Evolutionary conservation across 2,113 vertebrate species (phyloP), one percentile per base, ranked within the genome.

Genomic region (Hippocampus abdominalis): DNA sequence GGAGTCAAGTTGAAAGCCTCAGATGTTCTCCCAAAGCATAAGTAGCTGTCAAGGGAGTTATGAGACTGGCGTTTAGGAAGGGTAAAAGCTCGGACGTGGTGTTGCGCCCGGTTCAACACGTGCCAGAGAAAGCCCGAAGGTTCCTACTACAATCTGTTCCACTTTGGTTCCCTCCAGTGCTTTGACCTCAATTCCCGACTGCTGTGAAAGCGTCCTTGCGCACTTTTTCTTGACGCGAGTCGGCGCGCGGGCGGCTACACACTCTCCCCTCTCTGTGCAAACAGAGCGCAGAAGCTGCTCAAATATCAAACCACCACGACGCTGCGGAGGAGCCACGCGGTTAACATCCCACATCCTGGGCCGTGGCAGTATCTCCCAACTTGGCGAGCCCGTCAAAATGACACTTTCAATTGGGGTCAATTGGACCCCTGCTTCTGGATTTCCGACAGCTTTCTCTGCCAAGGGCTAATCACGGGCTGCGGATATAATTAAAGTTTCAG

Each of bases 371-470:
- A 83, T 86, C 84, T 86, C 77, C 32, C 39, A 76, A 83, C 76
- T 88, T 85, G 78, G 87, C 82, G 80, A 77, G 84, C 77, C 86
- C 86, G 80, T 82, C 5, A 83, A 90, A 91, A 88, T 89, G 86
- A 91, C 87, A 91, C 86, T 90, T 92, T 90, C 89, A 92, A 91
- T 91, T 92, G 89, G 90, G 90, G 89, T 90, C 91, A 90, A 89
- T 89, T 90, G 86, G 89, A 90, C 85, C 87, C 75, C 83, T 86
- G 89, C 87, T 82, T 90, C 81, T 89, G 84, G 82, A 90, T 88
- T 86, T 86, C 79, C 88, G 81, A 78, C 81, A 72, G 80, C 78
- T 77, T 32, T 78, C 77, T 75, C 78, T 87, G 89, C 89, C 86
- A 84, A n/a, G 71, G 81, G 88, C 85, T 88, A 83, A 89, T 91